Evolutionary conservation across 2,888 invertebrate species (phyloP), one percentile per base, ranked within the genome.

Genomic region (Lithophane leautieri): DNA sequence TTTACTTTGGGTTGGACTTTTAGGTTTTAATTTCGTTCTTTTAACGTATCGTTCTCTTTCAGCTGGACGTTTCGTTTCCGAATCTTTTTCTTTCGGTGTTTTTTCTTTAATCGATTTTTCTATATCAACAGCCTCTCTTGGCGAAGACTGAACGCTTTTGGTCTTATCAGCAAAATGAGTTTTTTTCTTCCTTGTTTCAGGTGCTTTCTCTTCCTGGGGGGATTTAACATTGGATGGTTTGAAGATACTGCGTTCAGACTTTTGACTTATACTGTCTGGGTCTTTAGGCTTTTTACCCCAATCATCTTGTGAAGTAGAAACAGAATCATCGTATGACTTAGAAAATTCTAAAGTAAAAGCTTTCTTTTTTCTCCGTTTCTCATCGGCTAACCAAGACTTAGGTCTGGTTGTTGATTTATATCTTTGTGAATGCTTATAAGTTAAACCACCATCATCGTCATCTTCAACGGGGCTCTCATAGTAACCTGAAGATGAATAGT

Each of bases 341-440:
- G 97, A 95, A 94, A 98, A 97, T 90, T 98, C 98, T 82, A 98
- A 95, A 65, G 98, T 98, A 94, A 98, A 98, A 40, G 97, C 97
- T 91, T 97, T 98, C 94, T 98, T 98, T 90, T 97, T 97, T 78
- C 97, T 96, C 81, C 97, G 97, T 86, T 97, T 97, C 73, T 98
- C 98, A 82, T 98, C 98, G 77, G 97, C 97, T 65, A 97, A 95
- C 97, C 98, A 98, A 54, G 94, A 93, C 78, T 95, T 95, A 58
- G 94, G 95, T 88, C 97, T 94, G 62, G 89, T 92, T 16, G 94
- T 89, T 47, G 95, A 94, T 90, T 95, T 92, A 83, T 97, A 97
- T 87, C 94, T 96, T 89, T 96, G 96, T 16, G 97, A 97, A 88
- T 97, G 96, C 80, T 96, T 97, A 77, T 97, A 97, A 16, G 97